phyloP scores from a whole-genome alignment of 37 sponge, comb jelly and placozoan genomes.

The Halisarca cf. caerulea region DNA sequence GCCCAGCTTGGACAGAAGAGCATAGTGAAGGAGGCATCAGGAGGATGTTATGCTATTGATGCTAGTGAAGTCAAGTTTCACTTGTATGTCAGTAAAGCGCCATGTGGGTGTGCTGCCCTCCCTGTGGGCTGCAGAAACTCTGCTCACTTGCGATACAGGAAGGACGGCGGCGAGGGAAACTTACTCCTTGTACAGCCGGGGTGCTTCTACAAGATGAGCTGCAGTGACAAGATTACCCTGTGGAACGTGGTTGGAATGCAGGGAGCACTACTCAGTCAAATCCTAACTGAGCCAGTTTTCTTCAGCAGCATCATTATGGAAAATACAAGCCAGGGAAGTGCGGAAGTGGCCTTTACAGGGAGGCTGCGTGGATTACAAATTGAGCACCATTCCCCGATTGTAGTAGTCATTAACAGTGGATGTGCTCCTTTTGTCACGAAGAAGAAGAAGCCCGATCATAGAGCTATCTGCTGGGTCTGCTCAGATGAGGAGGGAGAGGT shows the following conservation, averaged over 20 bases:
- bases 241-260: constrained; percentile 16
- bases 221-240: constrained; percentile 28
- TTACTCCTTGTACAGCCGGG: not conserved
- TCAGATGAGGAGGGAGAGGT: not conserved
- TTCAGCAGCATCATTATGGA: constrained; percentile 8
- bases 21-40: not conserved
- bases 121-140: not conserved
- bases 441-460: not conserved
- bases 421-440: not conserved
- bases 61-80: not conserved
- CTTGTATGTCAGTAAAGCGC: constrained; percentile 14
- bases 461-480: not conserved
- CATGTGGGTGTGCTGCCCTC: constrained; percentile 4
- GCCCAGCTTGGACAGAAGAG: not conserved
- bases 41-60: not conserved
- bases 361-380: not conserved
- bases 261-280: constrained; percentile 1
- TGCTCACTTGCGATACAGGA: not conserved
- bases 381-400: not conserved
- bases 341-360: not conserved
- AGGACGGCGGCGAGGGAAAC: constrained; percentile 3
- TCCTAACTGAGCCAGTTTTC: not conserved
- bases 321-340: not conserved
- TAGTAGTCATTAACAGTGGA: not conserved
- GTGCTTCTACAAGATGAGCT: not conserved